phyloP scores from a whole-genome alignment of 1,140 invertebrate species.

The Drosophila quadrilineata region DNA sequence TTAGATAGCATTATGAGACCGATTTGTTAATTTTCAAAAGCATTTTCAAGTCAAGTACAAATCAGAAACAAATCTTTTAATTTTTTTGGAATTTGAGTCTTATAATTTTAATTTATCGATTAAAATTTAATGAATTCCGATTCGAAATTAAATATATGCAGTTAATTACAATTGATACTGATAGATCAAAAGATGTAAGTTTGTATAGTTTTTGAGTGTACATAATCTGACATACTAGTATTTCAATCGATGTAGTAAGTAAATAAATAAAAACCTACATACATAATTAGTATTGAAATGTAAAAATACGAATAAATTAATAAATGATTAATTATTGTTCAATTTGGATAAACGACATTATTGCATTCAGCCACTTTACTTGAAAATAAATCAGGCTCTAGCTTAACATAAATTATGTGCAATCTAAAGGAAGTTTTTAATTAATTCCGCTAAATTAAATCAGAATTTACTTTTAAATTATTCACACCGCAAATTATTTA shows the following conservation, averaged over 20 bases:
- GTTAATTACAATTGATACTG: constrained; percentile 17
- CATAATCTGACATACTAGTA: constrained; percentile 20
- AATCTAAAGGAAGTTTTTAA: too few species aligned
- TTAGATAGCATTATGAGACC: constrained; percentile 27
- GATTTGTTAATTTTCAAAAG: background rate
- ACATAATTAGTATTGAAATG: constrained; percentile 2
- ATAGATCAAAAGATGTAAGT: too few species aligned
- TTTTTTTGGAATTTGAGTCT: background rate
- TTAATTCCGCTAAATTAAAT: too few species aligned
- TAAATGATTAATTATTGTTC: constrained; percentile 44
- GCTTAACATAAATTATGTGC: too few species aligned
- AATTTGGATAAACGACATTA: constrained; percentile 51
- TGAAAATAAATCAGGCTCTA: too few species aligned
- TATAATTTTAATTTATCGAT: constrained; percentile 11
- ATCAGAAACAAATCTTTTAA: constrained; percentile 23
- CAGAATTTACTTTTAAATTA: too few species aligned
- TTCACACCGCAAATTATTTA: too few species aligned
- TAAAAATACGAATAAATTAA: constrained; percentile 9
- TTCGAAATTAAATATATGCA: constrained; percentile 16
- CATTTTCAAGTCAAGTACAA: constrained; percentile 32
- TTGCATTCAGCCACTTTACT: too few species aligned
- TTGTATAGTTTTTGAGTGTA: constrained; percentile 28
- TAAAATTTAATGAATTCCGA: constrained; percentile 29
- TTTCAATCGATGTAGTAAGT: constrained; percentile 24
- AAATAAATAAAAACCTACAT: constrained; percentile 28